Base-by-base conservation (phyloP, 2,797 vertebrate genomes). In the Rachycentron canadum region DNA sequence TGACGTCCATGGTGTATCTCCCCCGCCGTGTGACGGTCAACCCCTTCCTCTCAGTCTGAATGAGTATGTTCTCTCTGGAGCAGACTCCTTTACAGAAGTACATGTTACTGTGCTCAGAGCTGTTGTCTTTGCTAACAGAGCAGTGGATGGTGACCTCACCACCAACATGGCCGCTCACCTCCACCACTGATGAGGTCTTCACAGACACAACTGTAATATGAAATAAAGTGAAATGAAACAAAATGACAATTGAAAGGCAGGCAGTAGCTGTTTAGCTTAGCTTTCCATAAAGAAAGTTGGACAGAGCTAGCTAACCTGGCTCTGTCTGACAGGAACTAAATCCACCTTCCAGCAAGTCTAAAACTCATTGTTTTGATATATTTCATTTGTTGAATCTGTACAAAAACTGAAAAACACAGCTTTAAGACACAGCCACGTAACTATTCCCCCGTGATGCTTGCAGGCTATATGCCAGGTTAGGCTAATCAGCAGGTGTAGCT, bases 71-170 rank as follows among this genome's bases (percentile, higher is more conserved):
- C 53, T 80, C 58, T 2, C 13, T 23, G 38, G 87, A 79, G 82
- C 88, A 93, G 3, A 50, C 32, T 40, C 60, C 86, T 72, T 63
- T 88, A 45, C 89, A 91, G 81, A 93, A 88, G 69, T 57, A 86
- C 70, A 77, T n/a, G 30, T 61, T 62, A 72, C 52, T 30, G 57
- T 34, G 36, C 43, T 80, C 59, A 4, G 69, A 61, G 65, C 38
- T 45, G 59, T 63, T 65, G 55, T 72, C 61, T 50, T 58, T 7
- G 69, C 60, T 53, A 0, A 59, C 69, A 6, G 73, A 82, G 67
- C 91, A 92, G 38, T 38, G 85, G 70, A 92, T 65, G 59, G 86
- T 82, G 47, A 90, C 69, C 5, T 86, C 68, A 53, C 73, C 90
- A 32, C 87, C 89, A 76, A 86, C 77, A 34, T 55, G 40, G 28